Percentiles rank a stretch among this genome's conserved stretches.
phyloP scores from a whole-genome alignment of 2,113 vertebrate genomes.

The Pongo abelii region DNA sequence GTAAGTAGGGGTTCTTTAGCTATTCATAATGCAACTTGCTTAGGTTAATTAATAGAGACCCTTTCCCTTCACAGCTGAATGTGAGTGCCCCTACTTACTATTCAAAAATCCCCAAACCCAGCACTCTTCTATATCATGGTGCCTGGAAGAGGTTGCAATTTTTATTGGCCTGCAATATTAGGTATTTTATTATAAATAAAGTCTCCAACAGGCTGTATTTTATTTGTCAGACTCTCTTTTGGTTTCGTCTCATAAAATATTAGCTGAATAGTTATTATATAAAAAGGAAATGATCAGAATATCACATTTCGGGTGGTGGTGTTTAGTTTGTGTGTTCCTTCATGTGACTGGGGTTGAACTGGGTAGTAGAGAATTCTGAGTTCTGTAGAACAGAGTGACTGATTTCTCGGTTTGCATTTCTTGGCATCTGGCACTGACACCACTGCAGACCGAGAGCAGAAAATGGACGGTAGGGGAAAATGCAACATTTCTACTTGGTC shows the following conservation, averaged over 20 bases:
- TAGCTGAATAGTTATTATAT: neutral
- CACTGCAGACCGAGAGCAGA: constrained; percentile 59
- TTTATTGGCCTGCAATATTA: neutral
- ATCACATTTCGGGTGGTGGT: neutral
- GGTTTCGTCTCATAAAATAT: neutral
- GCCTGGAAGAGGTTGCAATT: neutral
- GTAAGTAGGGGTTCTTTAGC: neutral
- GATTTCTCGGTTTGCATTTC: constrained; percentile 37
- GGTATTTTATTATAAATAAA: neutral
- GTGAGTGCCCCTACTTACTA: neutral
- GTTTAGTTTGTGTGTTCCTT: constrained; percentile 55
- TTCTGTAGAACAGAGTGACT: constrained; percentile 50
- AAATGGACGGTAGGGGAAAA: constrained; percentile 32
- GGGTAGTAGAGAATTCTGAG: neutral
- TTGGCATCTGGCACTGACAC: constrained; percentile 61
- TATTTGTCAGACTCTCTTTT: neutral
- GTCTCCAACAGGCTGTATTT: neutral
- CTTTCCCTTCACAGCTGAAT: neutral
- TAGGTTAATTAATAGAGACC: constrained; percentile 22
- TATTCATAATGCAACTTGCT: constrained; percentile 43
- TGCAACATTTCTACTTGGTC: constrained; percentile 65
- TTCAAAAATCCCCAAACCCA: neutral
- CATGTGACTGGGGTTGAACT: constrained; percentile 41
- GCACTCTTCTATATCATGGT: neutral
- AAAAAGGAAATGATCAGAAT: neutral